phyloP scores from a whole-genome alignment of 2,113 vertebrate genomes.

The Genyomyrus donnyi region DNA sequence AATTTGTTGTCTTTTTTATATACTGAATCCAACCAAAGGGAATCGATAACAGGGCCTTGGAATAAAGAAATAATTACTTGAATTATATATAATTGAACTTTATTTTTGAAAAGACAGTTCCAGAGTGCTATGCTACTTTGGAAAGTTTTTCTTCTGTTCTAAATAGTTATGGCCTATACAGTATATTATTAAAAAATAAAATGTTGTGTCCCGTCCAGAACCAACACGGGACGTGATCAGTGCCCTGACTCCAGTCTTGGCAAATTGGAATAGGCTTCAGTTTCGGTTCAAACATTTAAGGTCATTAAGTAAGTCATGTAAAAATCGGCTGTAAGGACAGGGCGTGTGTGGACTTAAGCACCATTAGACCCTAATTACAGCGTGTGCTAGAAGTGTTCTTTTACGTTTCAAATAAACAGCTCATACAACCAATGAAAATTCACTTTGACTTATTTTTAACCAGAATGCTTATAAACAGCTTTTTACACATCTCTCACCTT shows the following conservation, averaged over 20 bases:
- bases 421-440: not conserved
- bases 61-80: not conserved
- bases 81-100: not conserved
- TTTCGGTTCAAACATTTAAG: not conserved
- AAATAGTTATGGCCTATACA: not conserved
- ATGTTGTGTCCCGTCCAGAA: not conserved
- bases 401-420: not conserved
- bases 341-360: not conserved
- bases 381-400: not conserved
- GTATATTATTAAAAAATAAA: not conserved
- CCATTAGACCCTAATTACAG: not conserved
- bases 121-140: not conserved
- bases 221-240: not conserved
- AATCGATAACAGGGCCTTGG: not conserved
- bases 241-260: not conserved
- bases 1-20: not conserved
- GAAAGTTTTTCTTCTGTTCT: not conserved
- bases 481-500: not conserved
- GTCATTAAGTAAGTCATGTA: not conserved
- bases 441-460: not conserved
- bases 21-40: not conserved
- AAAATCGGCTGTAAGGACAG: not conserved
- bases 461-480: not conserved
- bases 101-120: not conserved
- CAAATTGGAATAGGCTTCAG: not conserved